Evolutionary conservation across 2,113 vertebrate genomes (phyloP).

Genomic region (Syngnathoides biaculeatus): DNA sequence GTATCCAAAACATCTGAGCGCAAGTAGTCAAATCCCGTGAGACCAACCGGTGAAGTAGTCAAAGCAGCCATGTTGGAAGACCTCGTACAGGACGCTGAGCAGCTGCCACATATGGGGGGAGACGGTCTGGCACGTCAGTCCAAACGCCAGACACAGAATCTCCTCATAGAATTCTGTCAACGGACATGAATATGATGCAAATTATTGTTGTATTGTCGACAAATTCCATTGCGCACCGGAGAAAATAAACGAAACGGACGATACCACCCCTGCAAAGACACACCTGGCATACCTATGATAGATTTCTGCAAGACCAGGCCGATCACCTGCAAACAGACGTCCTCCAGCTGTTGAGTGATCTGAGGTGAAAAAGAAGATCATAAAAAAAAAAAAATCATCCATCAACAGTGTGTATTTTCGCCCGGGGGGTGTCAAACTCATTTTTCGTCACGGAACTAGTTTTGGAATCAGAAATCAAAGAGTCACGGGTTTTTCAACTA

Average conservation of each 20-base stretch:
- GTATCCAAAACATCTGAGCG: background rate
- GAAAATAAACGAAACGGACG: background rate
- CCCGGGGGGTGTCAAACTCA: too few species aligned
- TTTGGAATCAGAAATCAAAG: too few species aligned
- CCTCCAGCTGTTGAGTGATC: slow-evolving; percentile 93
- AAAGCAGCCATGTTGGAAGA: slow-evolving; percentile 94
- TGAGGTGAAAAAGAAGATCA: slow-evolving; percentile 42
- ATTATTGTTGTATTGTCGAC: too few species aligned
- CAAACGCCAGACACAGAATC: slow-evolving; percentile 92
- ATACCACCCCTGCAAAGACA: slow-evolving; percentile 40
- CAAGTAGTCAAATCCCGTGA: background rate
- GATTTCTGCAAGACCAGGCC: slow-evolving; percentile 95
- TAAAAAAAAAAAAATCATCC: background rate
- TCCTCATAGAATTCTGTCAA: slow-evolving; percentile 96
- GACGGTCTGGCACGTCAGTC: slow-evolving; percentile 89
- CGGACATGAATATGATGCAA: background rate
- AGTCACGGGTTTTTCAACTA: too few species aligned
- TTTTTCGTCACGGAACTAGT: too few species aligned
- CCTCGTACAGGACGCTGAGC: slow-evolving; percentile 85
- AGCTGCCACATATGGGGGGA: slow-evolving; percentile 98
- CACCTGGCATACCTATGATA: slow-evolving; percentile 89
- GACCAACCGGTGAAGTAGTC: slow-evolving; percentile 91
- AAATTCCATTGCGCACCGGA: background rate
- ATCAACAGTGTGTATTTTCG: too few species aligned
- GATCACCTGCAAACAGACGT: slow-evolving; percentile 93